Conservation (phyloP, 2,797 vertebrate species). For the Pyrocephalus nanus region DNA sequence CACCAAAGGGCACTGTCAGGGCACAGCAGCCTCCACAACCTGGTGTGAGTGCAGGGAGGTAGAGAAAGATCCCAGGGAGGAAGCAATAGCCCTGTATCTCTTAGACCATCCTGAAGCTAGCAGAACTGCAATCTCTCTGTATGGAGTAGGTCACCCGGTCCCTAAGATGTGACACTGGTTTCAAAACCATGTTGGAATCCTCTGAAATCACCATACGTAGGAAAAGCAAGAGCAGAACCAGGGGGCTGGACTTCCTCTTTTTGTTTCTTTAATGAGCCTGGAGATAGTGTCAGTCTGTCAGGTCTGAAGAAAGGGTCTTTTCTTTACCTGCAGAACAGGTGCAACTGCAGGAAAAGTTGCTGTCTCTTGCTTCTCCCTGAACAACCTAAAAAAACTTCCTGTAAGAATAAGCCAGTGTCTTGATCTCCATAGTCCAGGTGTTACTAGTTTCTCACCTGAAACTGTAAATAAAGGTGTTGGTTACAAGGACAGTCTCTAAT, state of each 20-base stretch:
- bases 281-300: neutral
- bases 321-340: neutral
- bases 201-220: neutral
- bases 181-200: neutral
- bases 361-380: neutral
- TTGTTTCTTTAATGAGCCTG: neutral
- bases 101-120: neutral
- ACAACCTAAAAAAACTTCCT: neutral
- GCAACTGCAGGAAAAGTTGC: neutral
- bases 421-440: neutral
- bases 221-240: neutral
- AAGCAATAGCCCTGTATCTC: neutral
- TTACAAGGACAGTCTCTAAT: neutral
- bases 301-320: neutral
- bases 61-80: neutral
- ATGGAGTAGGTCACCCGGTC: neutral
- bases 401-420: neutral
- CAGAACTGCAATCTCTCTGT: neutral
- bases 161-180: neutral
- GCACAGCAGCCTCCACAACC: neutral
- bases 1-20: neutral
- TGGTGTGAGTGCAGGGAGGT: neutral
- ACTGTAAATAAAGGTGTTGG: neutral
- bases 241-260: neutral
- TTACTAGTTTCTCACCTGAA: neutral